Conservation (phyloP, 2,113 vertebrate species). For the Sinocyclocheilus grahami region DNA sequence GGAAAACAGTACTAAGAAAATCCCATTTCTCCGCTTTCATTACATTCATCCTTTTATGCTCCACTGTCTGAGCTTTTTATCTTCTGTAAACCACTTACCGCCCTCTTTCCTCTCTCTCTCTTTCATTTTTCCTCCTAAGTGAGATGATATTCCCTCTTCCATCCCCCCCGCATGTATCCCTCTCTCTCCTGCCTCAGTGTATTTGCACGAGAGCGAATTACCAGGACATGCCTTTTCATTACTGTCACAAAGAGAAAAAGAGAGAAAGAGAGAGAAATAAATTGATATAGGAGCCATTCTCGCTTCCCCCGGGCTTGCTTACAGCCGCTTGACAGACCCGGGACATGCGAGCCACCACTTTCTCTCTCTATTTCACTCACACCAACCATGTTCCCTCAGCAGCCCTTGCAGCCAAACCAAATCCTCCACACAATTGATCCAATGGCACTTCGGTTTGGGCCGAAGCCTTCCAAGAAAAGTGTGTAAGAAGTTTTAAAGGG, state of each 20-base stretch:
- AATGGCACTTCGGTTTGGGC: conserved; percentile 10
- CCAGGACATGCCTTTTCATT: conserved; percentile 68
- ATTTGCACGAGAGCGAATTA: conserved; percentile 49
- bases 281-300: conserved; percentile 67
- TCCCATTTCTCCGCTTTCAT: conserved; percentile 33
- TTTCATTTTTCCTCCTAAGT: conserved; percentile 37
- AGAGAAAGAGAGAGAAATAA: conserved; percentile 46
- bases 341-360: not conserved
- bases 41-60: conserved; percentile 40
- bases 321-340: conserved; percentile 46
- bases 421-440: not conserved
- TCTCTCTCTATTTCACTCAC: not conserved
- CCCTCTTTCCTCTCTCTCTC: not conserved
- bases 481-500: not conserved
- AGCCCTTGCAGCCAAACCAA: conserved; percentile 43
- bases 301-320: conserved; percentile 60
- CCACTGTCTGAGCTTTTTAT: conserved; percentile 36
- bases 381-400: not conserved
- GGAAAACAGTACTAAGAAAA: conserved; percentile 22
- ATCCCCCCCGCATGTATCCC: not conserved
- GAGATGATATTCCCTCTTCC: conserved; percentile 24
- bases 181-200: conserved; percentile 33
- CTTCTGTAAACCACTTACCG: conserved; percentile 36
- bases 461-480: not conserved
- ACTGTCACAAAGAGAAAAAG: conserved; percentile 52